These are phyloP conservation scores for Fulica atra DNA, from an alignment of 2,113 vertebrate genomes.

Conservation along the genomic window DNA sequence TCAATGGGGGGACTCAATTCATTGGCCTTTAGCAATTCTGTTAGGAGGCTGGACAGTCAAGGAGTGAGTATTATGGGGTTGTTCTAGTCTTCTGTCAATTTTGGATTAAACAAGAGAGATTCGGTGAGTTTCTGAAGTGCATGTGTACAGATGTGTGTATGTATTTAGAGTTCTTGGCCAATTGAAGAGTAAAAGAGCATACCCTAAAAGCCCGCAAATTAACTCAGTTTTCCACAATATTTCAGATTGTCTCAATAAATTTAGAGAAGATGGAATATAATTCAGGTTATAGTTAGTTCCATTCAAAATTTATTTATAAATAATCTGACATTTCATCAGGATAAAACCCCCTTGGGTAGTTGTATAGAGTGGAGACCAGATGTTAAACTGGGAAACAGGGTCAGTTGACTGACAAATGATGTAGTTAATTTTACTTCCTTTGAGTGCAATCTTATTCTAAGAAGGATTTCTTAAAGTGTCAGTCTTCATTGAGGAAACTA, in stretches of 20 bases:
- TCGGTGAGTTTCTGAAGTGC: neutral
- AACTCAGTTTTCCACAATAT: neutral
- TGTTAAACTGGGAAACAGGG: neutral
- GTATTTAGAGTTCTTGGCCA: neutral
- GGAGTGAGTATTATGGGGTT: neutral
- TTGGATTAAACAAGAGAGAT: neutral
- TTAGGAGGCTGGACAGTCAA: neutral
- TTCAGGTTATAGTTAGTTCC: neutral
- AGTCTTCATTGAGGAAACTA: neutral
- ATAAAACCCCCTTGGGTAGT: neutral
- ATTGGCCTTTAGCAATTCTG: neutral
- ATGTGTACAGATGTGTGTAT: neutral
- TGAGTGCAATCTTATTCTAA: neutral
- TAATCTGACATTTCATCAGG: neutral
- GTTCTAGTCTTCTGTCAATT: neutral
- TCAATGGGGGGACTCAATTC: neutral
- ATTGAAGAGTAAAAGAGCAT: neutral
- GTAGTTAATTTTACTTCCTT: neutral
- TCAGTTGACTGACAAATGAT: neutral
- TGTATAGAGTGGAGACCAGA: neutral
- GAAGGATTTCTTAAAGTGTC: neutral
- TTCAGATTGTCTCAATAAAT: neutral
- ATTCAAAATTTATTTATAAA: neutral
- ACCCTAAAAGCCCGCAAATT: neutral
- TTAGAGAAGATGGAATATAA: neutral